Evolutionary conservation across 1,140 invertebrate species (phyloP), one percentile per base, ranked within the genome.

Genomic region (Maniola jurtina): DNA sequence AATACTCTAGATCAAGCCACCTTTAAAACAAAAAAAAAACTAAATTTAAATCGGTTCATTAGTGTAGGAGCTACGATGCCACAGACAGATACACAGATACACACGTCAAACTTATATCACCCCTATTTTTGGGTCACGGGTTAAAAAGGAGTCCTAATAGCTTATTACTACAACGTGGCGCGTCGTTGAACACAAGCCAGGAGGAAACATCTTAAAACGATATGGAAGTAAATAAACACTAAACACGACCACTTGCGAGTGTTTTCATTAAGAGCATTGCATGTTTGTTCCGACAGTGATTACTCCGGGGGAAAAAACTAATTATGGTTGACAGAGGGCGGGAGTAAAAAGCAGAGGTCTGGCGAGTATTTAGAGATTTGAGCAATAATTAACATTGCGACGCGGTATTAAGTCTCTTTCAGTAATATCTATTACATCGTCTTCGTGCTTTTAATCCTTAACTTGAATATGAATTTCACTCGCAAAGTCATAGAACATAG

Each of bases 151-250:
- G 34, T 34, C 4, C 52, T 34, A 34, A 33, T 11, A 33, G 16
- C 52, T 52, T 52, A 52, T 52, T 48, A 52, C 13, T 45, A 45
- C 9, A 13, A 45, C 7, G 10, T 25, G 16, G 48, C 45, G 14
- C 48, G 48, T 34, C 11, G 52, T 55, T 55, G 25, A 55, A 4
- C 25, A 55, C 5, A 11, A 61, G 47, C 25, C 45, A 76, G 67
- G 68, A 72, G 65, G 57, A 68, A 75, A 65, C 68, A 71, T 71
- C 66, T 79, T 76, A 82, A 84, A 87, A 83, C 72, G 73, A 81
- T 84, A 70, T 83, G 73, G 72, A 80, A 77, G 76, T 78, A 82
- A 88, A 86, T 87, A 86, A 84, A 84, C 81, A 76, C 84, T 81
- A 84, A 86, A 80, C 81, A 79, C 76, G 64, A 82, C 77, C 72